Evolutionary conservation across 2,797 vertebrate species (phyloP), one percentile per base, ranked within the genome.

Genomic region (Eospalax fontanierii): DNA sequence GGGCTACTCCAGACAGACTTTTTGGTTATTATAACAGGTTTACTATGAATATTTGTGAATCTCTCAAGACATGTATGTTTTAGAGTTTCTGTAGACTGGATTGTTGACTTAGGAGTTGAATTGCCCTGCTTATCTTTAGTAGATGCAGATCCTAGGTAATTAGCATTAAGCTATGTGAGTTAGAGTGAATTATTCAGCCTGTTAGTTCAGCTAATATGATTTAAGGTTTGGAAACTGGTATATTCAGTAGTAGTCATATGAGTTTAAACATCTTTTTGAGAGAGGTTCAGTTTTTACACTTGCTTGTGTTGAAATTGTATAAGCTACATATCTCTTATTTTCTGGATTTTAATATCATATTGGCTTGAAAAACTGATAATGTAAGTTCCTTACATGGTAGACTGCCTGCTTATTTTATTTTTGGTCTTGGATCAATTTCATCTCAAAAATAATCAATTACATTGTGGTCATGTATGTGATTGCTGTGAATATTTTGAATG

Each of bases 291-390:
- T 85, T 59, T 86, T 83, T 46, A 66, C 40, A n/a, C 46, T 46
- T 66, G 19, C 19, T 65, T n/a, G 12, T 89, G 7, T 89, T 93
- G 66, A 90, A 92, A 50, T 73, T 71, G 1, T 1, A 81, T 26
- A 73, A 82, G 33, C 38, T 43, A 76, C 1, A 40, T 10, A 7
- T 92, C 38, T 76, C 81, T 61, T 91, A 86, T 80, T 79, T 91
- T 96, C 65, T 92, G 79, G n/a, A 63, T 96, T 98, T 97, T 87
- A 97, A 95, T 90, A 78, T 73, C 15, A 43, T 95, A 61, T 93
- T 97, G 40, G 86, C n/a, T 80, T 96, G 54, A 94, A 93, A 97
- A 93, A 19, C 50, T 95, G 54, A 93, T 96, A 66, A 93, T 95
- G 59, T 50, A 33, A 26, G 89, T 96, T 30, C 88, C 94, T 97